These are phyloP conservation scores for Conomelus anceps DNA, from an alignment of 2,888 invertebrate genomes.

Conservation along the genomic window DNA sequence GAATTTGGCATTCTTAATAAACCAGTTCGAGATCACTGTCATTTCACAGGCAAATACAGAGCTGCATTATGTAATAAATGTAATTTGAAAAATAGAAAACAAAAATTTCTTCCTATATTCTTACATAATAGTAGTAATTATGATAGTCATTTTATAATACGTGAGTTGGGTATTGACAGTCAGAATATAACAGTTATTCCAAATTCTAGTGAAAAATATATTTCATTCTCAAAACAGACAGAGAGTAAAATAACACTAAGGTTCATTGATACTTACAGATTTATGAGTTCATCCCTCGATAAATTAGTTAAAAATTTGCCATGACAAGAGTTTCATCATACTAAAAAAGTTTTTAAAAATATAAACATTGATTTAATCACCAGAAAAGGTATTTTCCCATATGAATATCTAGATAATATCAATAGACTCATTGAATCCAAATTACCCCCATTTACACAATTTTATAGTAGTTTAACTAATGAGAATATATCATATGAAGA, in stretches of 20 bases:
- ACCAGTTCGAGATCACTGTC: constrained; percentile 13
- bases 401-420: constrained; percentile 31
- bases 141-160: constrained; percentile 6
- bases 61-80: neutral
- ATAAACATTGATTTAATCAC: constrained; percentile 6
- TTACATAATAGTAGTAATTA: constrained; percentile 10
- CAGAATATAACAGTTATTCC: neutral
- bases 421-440: constrained; percentile 19
- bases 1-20: neutral
- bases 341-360: constrained; percentile 13
- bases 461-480: constrained; percentile 34
- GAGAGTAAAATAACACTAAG: neutral
- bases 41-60: constrained; percentile 9
- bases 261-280: constrained; percentile 7
- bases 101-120: constrained; percentile 1
- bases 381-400: constrained; percentile 28
- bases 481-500: constrained; percentile 32
- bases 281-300: constrained; percentile 14
- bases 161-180: constrained; percentile 1
- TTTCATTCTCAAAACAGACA: constrained; percentile 8
- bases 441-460: constrained; percentile 33
- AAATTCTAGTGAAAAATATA: constrained; percentile 9
- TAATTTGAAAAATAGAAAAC: neutral
- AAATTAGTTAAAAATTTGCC: neutral
- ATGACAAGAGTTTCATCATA: constrained; percentile 10